Conservation (phyloP, 30 jellyfish, hydroid and myxozoan genomes). For the Cassiopea xamachana region DNA sequence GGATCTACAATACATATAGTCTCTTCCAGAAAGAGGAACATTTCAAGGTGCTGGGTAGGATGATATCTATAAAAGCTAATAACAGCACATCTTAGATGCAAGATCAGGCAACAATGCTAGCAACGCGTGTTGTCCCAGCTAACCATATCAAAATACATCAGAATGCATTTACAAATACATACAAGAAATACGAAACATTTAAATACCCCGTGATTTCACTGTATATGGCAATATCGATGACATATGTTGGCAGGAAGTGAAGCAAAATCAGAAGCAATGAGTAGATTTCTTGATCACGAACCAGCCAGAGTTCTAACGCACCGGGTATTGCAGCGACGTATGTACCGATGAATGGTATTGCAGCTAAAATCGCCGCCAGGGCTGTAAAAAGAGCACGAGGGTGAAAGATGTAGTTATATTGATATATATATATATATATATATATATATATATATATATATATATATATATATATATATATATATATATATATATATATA, state of each 20-base stretch:
- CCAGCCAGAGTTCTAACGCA: conserved; percentile 89
- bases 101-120: too few species aligned
- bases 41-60: too few species aligned
- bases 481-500: too few species aligned
- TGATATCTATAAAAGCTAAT: too few species aligned
- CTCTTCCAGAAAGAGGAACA: too few species aligned
- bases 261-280: conserved; percentile 77
- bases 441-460: too few species aligned
- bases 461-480: too few species aligned
- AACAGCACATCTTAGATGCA: too few species aligned
- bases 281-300: conserved; percentile 76
- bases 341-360: conserved; percentile 94
- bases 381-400: conserved; percentile 37
- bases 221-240: conserved; percentile 91
- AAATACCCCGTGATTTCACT: conserved; percentile 88
- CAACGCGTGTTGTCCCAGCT: too few species aligned
- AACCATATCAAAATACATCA: too few species aligned
- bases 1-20: too few species aligned
- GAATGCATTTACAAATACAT: neutral
- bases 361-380: conserved; percentile 90
- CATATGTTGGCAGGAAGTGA: conserved; percentile 89
- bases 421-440: neutral
- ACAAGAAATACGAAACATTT: neutral
- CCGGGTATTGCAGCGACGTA: conserved; percentile 97
- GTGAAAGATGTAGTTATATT: neutral